Evolutionary conservation across 2,888 invertebrate species (phyloP).

Genomic region (Bunonema sp.): DNA sequence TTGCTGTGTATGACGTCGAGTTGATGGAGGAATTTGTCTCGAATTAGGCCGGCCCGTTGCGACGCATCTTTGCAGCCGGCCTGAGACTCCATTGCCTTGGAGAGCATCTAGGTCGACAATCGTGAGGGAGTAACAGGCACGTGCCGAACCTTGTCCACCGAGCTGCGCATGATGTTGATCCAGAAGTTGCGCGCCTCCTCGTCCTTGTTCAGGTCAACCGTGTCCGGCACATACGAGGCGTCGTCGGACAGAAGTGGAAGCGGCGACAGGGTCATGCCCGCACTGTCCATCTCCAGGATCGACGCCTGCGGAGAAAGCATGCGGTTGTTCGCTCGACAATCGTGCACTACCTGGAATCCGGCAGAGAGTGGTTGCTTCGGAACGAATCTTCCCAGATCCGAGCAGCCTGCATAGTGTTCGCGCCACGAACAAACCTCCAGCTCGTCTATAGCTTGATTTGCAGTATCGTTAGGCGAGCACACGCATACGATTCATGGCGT

Average conservation of each 20-base stretch:
- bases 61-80: conserved; percentile 62
- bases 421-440: conserved; percentile 54
- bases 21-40: conserved; percentile 65
- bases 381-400: conserved; percentile 51
- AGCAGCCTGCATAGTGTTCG: conserved; percentile 59
- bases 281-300: conserved; percentile 53
- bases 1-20: conserved; percentile 59
- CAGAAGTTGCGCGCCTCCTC: conserved; percentile 71
- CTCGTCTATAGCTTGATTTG: conserved; percentile 39
- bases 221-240: conserved; percentile 60
- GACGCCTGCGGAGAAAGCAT: conserved; percentile 45
- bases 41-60: conserved; percentile 66
- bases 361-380: conserved; percentile 13
- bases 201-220: conserved; percentile 72
- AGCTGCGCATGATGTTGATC: conserved; percentile 72
- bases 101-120: conserved; percentile 53
- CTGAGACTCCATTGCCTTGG: conserved; percentile 66
- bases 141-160: conserved; percentile 59
- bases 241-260: conserved; percentile 67
- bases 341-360: conserved; percentile 11
- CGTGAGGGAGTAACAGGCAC: not conserved
- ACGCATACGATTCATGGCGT: not conserved
- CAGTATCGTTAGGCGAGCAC: not conserved
- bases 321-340: not conserved
- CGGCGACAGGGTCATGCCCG: conserved; percentile 53